phyloP scores from a whole-genome alignment of 1,140 invertebrate genomes.

The Drosophila gunungcola region DNA sequence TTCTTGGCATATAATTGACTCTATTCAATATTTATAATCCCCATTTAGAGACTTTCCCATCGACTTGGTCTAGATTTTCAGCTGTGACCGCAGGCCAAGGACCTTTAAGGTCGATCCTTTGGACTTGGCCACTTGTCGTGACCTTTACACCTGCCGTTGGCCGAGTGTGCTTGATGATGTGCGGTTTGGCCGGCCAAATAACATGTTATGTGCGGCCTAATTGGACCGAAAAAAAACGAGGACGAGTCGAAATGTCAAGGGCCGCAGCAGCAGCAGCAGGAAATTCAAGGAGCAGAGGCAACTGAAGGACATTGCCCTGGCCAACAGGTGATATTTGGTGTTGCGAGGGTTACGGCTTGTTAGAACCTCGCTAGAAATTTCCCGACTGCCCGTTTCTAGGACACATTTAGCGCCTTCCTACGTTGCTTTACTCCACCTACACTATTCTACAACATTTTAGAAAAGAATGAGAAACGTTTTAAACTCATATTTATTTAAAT shows the following conservation, averaged over 20 bases:
- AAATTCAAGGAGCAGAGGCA: slow-evolving; percentile 2
- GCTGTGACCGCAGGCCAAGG: slow-evolving; percentile 48
- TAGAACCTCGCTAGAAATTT: slow-evolving; percentile 35
- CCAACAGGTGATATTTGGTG: slow-evolving; percentile 62
- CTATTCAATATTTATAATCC: background rate
- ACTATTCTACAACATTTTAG: background rate
- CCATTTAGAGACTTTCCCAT: background rate
- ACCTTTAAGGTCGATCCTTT: background rate
- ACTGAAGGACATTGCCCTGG: slow-evolving; percentile 41
- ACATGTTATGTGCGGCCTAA: slow-evolving; percentile 52
- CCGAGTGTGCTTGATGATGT: slow-evolving; percentile 35
- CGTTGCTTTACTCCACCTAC: background rate
- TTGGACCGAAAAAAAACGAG: slow-evolving; percentile 29
- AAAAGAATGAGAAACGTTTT: background rate
- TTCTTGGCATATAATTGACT: background rate
- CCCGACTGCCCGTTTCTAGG: background rate
- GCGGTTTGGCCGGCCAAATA: slow-evolving; percentile 56
- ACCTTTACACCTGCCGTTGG: slow-evolving; percentile 60
- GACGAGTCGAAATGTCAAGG: slow-evolving; percentile 28
- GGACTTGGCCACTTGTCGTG: slow-evolving; percentile 10
- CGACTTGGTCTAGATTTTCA: slow-evolving; percentile 24
- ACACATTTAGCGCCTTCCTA: slow-evolving; percentile 24
- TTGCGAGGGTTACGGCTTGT: slow-evolving; percentile 58
- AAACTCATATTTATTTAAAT: background rate
- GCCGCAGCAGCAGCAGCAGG: background rate